Conservation (phyloP, 2,797 vertebrate species). For the Darevskia nairensis region DNA sequence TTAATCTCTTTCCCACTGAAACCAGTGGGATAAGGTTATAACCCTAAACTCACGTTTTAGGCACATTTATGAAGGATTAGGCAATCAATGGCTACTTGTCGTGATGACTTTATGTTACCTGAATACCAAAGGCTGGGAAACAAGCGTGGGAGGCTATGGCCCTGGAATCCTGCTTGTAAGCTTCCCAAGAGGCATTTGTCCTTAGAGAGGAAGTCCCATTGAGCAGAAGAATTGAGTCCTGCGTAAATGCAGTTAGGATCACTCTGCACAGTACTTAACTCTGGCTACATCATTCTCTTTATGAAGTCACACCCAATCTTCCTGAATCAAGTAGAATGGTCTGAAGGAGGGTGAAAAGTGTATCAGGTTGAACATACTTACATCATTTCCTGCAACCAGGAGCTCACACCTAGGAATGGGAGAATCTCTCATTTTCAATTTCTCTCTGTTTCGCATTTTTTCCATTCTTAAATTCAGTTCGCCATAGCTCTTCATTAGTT, state of each 20-base stretch:
- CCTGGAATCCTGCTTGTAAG: neutral
- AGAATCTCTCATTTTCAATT: no score
- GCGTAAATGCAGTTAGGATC: neutral
- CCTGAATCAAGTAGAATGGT: no score
- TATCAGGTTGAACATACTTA: no score
- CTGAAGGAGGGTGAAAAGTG: no score
- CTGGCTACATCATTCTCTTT: neutral
- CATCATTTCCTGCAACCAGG: no score
- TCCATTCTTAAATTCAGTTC: no score
- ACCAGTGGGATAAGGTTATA: neutral
- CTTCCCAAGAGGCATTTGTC: neutral
- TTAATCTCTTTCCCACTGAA: no score
- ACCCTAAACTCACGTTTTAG: neutral
- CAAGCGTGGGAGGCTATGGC: neutral
- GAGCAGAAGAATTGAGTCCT: neutral
- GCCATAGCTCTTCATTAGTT: no score
- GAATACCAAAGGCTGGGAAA: neutral
- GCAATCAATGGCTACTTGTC: neutral
- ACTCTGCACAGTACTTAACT: neutral
- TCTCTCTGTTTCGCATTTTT: no score
- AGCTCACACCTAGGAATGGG: no score
- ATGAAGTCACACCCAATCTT: neutral
- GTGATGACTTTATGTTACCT: no score
- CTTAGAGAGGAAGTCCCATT: neutral
- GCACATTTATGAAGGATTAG: neutral